Evolutionary conservation across 2,797 vertebrate species (phyloP), one percentile per base, ranked within the genome.

Genomic region (Urophycis tenuis): DNA sequence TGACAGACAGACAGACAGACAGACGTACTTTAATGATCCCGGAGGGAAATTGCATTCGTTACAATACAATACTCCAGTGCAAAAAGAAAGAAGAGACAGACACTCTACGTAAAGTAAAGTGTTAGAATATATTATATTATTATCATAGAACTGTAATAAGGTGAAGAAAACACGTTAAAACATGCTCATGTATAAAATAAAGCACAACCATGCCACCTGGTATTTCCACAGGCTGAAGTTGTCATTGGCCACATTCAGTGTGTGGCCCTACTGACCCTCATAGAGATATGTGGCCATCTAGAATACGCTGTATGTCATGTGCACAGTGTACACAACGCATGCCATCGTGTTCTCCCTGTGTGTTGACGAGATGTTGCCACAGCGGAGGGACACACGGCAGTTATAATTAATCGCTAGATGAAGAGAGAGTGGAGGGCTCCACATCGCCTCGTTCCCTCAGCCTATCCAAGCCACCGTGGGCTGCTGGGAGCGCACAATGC

Each of bases 401-500:
- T 29, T 10, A 10, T 64, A 64, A 64, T 64, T 25, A 29, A 64
- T 25, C 8, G 60, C n/a, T 3, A 64, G 60, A 64, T 64, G 60
- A 64, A 29, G 60, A 64, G 60, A 29, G 60, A 64, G n/a, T 1
- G 60, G 25, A 64, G 60, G 12, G 60, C 60, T 29, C 9, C 53
- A 2, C 5, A 22, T 17, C 22, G 22, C 22, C 60, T 29, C 7
- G 49, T n/a, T 22, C 12, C 41, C 41, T 0, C 49, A 60, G 49
- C 49, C 45, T 19, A 60, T 10, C 60, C 60, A 64, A 10, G 10
- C 22, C 53, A 4, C 60, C 25, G 60, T 5, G 25, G 60, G 60
- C 60, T n/a, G 60, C 60, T 29, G n/a, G n/a, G 60, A 64, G n/a
- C 60, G 29, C 60, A 11, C 72, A 74, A 74, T 74, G 72, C 72